These are phyloP conservation scores for Odontamblyopus rebecca DNA, from an alignment of 2,797 vertebrate species.

Conservation along the genomic window DNA sequence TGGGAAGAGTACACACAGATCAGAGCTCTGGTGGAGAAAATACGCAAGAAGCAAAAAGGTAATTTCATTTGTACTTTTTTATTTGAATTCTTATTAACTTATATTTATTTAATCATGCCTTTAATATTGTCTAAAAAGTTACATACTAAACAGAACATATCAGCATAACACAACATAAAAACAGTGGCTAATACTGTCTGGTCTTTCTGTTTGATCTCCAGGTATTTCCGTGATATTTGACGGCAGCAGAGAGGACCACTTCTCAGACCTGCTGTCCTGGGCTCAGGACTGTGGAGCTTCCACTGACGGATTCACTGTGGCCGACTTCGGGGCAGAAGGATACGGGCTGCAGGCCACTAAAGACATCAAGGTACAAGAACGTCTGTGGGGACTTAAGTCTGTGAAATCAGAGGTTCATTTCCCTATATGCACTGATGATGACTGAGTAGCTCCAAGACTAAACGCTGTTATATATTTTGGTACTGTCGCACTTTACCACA, in stretches of 20 bases:
- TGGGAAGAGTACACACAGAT: constrained; percentile 99
- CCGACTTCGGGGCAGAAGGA: constrained; percentile 88
- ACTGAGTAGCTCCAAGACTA: too few species aligned
- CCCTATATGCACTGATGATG: too few species aligned
- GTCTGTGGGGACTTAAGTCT: background rate
- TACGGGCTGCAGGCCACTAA: constrained; percentile 91
- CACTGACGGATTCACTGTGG: constrained; percentile 88
- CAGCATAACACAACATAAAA: too few species aligned
- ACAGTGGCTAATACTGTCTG: too few species aligned
- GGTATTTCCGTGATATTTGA: constrained; percentile 91
- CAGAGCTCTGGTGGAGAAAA: constrained; percentile 90
- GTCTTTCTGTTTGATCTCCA: constrained; percentile 38
- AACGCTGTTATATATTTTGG: too few species aligned
- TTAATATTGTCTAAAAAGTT: too few species aligned
- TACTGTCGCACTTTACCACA: too few species aligned
- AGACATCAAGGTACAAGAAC: constrained; percentile 87
- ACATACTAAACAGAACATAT: too few species aligned
- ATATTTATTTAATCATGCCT: too few species aligned
- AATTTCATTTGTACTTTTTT: constrained; percentile 1
- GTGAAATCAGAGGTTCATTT: background rate
- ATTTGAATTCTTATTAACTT: too few species aligned
- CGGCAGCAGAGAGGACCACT: constrained; percentile 91
- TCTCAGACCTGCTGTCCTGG: constrained; percentile 90
- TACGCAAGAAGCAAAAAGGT: constrained; percentile 98
- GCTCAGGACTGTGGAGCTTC: constrained; percentile 87